Base-by-base conservation (phyloP, 2,888 invertebrate genomes). In the Ochropleura plecta region DNA sequence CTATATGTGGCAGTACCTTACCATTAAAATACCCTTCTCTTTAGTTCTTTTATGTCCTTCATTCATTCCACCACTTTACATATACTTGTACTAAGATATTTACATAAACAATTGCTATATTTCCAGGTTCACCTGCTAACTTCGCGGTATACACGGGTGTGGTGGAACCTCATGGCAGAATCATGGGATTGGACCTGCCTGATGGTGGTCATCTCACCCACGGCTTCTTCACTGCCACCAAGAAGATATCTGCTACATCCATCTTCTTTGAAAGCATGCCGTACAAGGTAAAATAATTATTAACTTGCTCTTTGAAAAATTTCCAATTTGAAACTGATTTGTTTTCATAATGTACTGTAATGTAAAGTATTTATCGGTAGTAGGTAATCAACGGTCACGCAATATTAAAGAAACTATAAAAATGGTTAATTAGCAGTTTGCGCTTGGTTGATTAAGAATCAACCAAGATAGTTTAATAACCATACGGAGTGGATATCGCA, bases 231-330 rank as follows among this genome's bases (percentile, higher is more conserved):
- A 99, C 99, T 0, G 97, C 98, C 10, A 98, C 97, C 12, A 99
- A 99, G 93, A 98, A 98, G 94, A 98, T 99, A 78, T 99, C 99
- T 0, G 99, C 99, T 10, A 99, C 99, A 0, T 99, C 99, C 0
- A 98, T 99, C 79, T 99, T 99, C 97, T 99, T 99, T 93, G 99
- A 99, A 96, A 99, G 99, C 76, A 98, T 99, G 98, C 99, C 99
- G 0, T 99, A 99, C 93, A 99, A 99, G 96, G 98, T 99, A 66
- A 20, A 46, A 59, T 14, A 12, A 40, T n/a, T 42, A 57, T 46
- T 42, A 46, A 30, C 18, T 6, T 18, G 18, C 14, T 59, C n/a
- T 14, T 69, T 16, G n/a, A 42, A n/a, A 44, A 49, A 30, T 74
- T 48, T 53, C 40, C 40, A 46, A 18, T 51, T 74, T 42, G 46